Conservation (phyloP, 2,113 vertebrate species). For the Egretta garzetta region DNA sequence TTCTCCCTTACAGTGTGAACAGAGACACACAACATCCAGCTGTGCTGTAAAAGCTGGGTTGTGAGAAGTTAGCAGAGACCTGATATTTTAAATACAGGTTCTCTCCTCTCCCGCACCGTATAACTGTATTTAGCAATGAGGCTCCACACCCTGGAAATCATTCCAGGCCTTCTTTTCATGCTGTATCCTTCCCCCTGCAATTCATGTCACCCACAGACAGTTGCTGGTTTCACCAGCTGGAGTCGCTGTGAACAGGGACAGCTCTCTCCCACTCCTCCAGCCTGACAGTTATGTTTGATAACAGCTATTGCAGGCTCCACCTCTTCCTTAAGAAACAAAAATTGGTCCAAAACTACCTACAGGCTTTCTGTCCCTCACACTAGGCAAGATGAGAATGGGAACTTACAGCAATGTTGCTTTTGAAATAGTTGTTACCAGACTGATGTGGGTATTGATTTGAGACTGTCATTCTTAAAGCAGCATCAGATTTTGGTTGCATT, state of each 20-base stretch:
- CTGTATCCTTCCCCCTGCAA: background rate
- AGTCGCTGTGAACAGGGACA: background rate
- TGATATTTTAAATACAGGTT: background rate
- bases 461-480: background rate
- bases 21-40: background rate
- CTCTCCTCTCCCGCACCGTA: background rate
- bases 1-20: background rate
- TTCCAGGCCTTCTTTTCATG: background rate
- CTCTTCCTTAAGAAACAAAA: background rate
- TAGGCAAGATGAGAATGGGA: background rate
- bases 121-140: background rate
- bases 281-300: accelerated
- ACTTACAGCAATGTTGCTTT: background rate
- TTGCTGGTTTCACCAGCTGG: background rate
- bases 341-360: background rate
- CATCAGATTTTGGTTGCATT: background rate
- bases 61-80: background rate
- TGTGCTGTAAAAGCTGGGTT: background rate
- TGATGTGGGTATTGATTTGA: background rate
- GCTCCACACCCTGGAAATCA: background rate
- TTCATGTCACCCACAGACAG: background rate
- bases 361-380: background rate
- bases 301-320: accelerated
- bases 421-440: no score
- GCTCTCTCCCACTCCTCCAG: background rate